Percentiles rank a stretch among this genome's conserved stretches.
These are phyloP conservation scores for Myathropa florea DNA, from an alignment of 2,888 invertebrate genomes.

Conservation along the genomic window DNA sequence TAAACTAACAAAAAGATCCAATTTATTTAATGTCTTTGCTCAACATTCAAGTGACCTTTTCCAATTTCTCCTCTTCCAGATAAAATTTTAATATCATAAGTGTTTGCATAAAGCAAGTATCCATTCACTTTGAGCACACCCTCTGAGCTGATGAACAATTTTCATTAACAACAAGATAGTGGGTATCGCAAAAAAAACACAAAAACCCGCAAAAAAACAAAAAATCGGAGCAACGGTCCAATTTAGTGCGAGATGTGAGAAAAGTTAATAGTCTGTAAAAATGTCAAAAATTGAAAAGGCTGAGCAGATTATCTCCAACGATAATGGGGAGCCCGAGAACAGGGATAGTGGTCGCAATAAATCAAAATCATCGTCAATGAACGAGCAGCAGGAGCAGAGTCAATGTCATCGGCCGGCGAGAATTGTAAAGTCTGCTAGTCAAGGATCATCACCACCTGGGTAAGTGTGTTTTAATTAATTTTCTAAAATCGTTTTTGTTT, in stretches of 20 bases:
- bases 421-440: conserved; percentile 52
- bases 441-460: conserved; percentile 57
- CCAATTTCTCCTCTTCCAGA: not conserved
- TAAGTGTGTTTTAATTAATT: conserved; percentile 39
- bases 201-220: not conserved
- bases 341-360: conserved; percentile 46
- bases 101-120: not conserved
- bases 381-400: conserved; percentile 37
- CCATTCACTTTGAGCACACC: not conserved
- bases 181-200: not conserved
- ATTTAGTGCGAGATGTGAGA: conserved; percentile 50
- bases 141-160: not conserved
- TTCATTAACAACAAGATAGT: conserved; percentile 14
- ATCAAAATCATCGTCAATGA: conserved; percentile 48
- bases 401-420: conserved; percentile 24
- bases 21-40: not conserved
- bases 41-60: not conserved
- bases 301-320: conserved; percentile 41
- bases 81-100: not conserved
- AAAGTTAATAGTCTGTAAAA: conserved; percentile 58
- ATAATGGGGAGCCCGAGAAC: conserved; percentile 40
- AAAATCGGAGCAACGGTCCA: conserved; percentile 2
- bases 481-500: not conserved
- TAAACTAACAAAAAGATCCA: not conserved
- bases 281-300: conserved; percentile 57